Evolutionary conservation across 2,113 vertebrate species (phyloP), one percentile per base, ranked within the genome.

Genomic region (Eretmochelys imbricata): DNA sequence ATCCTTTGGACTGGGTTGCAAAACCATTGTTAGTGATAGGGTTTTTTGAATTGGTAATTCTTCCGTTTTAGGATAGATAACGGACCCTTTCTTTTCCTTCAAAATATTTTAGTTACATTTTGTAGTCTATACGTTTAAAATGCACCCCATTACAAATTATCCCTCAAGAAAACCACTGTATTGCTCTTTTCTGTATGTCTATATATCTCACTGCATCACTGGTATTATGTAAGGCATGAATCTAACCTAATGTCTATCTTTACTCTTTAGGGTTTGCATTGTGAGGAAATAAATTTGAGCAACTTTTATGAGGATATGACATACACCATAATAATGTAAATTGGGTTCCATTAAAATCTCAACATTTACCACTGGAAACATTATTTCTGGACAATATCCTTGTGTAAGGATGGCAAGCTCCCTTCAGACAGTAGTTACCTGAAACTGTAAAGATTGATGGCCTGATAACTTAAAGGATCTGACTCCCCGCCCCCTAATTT

Each of bases 281-380:
- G 29, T 50, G 29, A 10, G 10, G 38, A 42, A 84, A 22, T 19
- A 14, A 0, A 0, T 88, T 88, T 80, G 62, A 49, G 19, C 90
- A 76, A 49, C 22, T 38, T 7, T 2, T 79, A 49, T 76, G 49
- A 46, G 16, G 69, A 6, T 35, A 51, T 69, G 59, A 6, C 27
- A 20, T 9, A 7, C 6, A 6, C 19, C 54, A 79, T 48, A 1
- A 27, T 8, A 46, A 22, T 82, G n/a, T 51, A 65, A 0, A 0
- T 51, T 35, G 14, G 62, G 3, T 55, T 57, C 51, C 1, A 0
- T 53, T 69, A 65, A 87, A 90, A 48, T 29, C 55, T 16, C 31
- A 35, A 35, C 82, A 31, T 51, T 87, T 84, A 76, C 50, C 85
- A 55, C 59, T 76, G 84, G 69, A 84, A 79, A 82, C 4, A 1